phyloP scores from a whole-genome alignment of 1,140 invertebrate genomes.

The Colletes latitarsis region DNA sequence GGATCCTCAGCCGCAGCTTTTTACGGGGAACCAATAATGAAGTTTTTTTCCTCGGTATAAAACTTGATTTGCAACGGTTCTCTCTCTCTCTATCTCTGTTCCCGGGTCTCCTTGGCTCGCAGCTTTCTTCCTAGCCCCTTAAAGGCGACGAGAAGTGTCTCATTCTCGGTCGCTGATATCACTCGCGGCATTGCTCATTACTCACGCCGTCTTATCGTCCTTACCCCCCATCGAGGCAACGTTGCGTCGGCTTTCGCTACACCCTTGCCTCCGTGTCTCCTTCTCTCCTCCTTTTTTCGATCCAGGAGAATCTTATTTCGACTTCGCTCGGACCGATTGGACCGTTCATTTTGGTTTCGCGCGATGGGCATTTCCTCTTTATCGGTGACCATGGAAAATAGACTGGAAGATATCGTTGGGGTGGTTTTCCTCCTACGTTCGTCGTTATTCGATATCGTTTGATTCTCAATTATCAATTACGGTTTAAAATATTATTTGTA shows the following conservation, averaged over 20 bases:
- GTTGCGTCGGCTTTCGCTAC: constrained; percentile 48
- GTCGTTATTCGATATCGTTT: too few relatives aligned
- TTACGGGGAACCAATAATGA: constrained; percentile 81
- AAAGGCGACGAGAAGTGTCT: constrained; percentile 71
- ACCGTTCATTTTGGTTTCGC: not conserved
- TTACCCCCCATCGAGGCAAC: constrained; percentile 60
- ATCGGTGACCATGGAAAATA: too few relatives aligned
- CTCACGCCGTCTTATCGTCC: constrained; percentile 77
- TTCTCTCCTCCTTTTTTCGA: constrained; percentile 25
- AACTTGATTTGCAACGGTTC: constrained; percentile 78
- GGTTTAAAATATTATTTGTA: too few relatives aligned
- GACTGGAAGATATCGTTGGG: too few relatives aligned
- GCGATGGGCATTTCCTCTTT: not conserved
- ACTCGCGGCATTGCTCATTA: constrained; percentile 80
- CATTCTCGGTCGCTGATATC: constrained; percentile 78
- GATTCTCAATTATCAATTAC: too few relatives aligned
- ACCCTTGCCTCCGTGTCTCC: constrained; percentile 45
- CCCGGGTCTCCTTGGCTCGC: not conserved
- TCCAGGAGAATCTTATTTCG: constrained; percentile 51
- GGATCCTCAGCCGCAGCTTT: constrained; percentile 68
- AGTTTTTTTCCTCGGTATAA: constrained; percentile 78
- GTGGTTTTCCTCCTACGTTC: too few relatives aligned
- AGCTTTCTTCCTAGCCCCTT: constrained; percentile 36
- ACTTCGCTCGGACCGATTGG: not conserved
- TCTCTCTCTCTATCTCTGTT: constrained; percentile 32